Conservation (phyloP, 2,113 vertebrate species). For the Oceanodroma tethys region DNA sequence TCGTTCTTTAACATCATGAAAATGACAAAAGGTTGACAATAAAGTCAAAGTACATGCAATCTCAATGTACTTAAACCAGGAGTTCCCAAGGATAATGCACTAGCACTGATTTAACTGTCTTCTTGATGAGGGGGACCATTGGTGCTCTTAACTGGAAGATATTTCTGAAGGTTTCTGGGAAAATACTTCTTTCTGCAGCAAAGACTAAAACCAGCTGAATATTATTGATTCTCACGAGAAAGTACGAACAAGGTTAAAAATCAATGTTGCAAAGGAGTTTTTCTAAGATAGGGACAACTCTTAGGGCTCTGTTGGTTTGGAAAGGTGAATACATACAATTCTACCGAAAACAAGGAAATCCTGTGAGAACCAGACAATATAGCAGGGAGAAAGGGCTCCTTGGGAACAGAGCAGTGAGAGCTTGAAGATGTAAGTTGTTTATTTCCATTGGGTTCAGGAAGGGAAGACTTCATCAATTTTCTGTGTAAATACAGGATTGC, state of each 20-base stretch:
- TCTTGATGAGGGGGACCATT: not conserved
- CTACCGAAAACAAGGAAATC: not conserved
- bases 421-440: not conserved
- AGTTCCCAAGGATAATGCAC: not conserved
- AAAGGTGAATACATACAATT: not conserved
- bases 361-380: not conserved
- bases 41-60: not conserved
- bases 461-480: not conserved
- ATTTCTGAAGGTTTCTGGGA: not conserved
- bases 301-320: not conserved
- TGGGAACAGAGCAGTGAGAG: not conserved
- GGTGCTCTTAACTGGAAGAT: not conserved
- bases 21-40: not conserved
- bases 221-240: not conserved
- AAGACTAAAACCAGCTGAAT: not conserved
- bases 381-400: not conserved
- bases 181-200: not conserved
- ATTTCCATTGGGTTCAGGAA: not conserved
- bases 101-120: not conserved
- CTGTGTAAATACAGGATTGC: not conserved
- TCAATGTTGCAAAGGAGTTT: not conserved
- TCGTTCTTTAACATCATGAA: not conserved
- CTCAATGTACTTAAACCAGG: not conserved
- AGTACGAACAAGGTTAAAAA: not conserved
- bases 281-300: not conserved